Evolutionary conservation across 2,797 vertebrate genomes (phyloP).

Genomic region (Botia almorhae): DNA sequence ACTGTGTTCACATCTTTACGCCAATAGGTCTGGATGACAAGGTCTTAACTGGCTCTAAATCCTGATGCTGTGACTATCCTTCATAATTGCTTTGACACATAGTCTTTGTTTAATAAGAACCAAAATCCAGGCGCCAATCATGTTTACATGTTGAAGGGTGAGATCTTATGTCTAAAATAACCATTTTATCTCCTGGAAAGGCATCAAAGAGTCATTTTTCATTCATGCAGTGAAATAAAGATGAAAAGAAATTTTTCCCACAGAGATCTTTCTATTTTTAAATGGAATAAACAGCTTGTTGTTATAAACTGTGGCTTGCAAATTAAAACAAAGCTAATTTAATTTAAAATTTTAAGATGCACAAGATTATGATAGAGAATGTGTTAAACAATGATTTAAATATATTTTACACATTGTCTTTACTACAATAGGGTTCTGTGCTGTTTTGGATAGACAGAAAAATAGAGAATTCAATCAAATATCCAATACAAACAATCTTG

Average conservation of each 20-base stretch:
- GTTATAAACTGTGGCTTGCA: conserved; percentile 3
- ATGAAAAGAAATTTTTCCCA: conserved; percentile 36
- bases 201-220: conserved; percentile 44
- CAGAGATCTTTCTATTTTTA: conserved; percentile 37
- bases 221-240: conserved; percentile 31
- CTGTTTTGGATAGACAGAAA: background rate
- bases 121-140: conserved; percentile 27
- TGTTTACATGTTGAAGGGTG: conserved; percentile 31
- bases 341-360: background rate
- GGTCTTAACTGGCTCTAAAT: conserved; percentile 37
- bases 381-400: background rate
- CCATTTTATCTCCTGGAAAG: conserved; percentile 49
- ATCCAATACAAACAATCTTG: background rate
- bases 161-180: conserved; percentile 39
- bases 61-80: conserved; percentile 17
- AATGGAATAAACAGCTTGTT: conserved; percentile 10
- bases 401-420: no score
- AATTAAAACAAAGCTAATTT: background rate
- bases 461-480: background rate
- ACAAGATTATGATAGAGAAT: conserved; percentile 6
- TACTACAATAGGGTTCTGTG: background rate
- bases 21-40: conserved; percentile 7
- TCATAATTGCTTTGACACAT: conserved; percentile 51
- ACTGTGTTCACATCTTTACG: conserved; percentile 7
- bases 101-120: conserved; percentile 45